Evolutionary conservation across 2,113 vertebrate genomes (phyloP).

Genomic region (Marmota monax): DNA sequence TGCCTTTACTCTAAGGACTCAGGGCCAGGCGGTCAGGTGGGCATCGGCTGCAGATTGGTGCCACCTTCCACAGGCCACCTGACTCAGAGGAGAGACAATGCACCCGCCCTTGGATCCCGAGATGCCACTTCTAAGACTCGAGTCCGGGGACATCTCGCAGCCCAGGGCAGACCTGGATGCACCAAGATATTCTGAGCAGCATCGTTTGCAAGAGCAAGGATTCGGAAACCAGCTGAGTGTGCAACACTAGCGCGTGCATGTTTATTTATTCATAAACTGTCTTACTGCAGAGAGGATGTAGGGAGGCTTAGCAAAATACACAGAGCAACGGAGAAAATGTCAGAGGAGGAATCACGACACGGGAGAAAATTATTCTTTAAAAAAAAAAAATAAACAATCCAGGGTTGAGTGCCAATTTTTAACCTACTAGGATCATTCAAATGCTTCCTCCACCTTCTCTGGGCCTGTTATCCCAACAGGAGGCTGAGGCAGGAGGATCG

Average conservation of each 20-base stretch:
- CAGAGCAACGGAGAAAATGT: neutral
- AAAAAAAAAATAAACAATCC: neutral
- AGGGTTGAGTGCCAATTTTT: neutral
- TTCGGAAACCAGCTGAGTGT: neutral
- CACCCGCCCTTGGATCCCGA: neutral
- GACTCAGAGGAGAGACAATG: neutral
- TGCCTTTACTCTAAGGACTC: conserved; percentile 47
- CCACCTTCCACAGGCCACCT: neutral
- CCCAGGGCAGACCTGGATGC: neutral
- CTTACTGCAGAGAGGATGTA: conserved; percentile 55
- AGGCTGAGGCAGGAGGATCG: too few relatives aligned
- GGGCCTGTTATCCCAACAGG: too few relatives aligned
- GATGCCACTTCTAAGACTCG: neutral
- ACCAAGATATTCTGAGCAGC: neutral
- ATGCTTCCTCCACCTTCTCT: neutral
- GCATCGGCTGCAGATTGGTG: neutral
- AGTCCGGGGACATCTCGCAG: neutral
- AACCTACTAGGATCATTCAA: neutral
- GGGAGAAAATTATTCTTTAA: neutral
- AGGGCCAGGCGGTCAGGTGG: conserved; percentile 82
- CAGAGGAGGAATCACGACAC: neutral
- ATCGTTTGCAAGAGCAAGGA: neutral
- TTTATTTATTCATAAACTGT: conserved; percentile 47
- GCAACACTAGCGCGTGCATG: neutral
- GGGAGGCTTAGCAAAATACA: conserved; percentile 57